phyloP scores from a whole-genome alignment of 2,797 vertebrate species.

The Zenarchopterus dispar region DNA sequence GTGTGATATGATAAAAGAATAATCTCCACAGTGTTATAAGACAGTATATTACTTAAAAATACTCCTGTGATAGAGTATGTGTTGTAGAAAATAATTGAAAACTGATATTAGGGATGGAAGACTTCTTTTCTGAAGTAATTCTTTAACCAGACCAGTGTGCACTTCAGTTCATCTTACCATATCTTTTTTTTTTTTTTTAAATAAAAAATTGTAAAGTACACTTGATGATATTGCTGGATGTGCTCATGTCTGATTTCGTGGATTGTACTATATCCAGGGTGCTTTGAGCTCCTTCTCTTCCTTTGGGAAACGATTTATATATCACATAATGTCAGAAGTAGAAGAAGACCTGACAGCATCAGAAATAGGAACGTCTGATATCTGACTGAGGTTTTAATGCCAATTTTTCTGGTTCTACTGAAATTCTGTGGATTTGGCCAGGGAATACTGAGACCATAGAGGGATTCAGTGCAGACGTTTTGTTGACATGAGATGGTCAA shows the following conservation, averaged over 20 bases:
- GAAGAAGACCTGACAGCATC: slow-evolving; percentile 69
- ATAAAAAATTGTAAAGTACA: slow-evolving; percentile 46
- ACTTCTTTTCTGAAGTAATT: slow-evolving; percentile 19
- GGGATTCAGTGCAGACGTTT: slow-evolving; percentile 78
- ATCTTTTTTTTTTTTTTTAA: slow-evolving; percentile 12
- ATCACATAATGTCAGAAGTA: slow-evolving; percentile 58
- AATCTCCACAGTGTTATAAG: background rate
- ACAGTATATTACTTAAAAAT: background rate
- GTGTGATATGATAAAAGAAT: background rate
- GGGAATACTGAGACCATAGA: slow-evolving; percentile 74
- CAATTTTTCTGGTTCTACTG: slow-evolving; percentile 68
- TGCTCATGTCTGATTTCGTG: slow-evolving; percentile 41
- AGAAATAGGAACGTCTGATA: slow-evolving; percentile 72
- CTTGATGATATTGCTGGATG: slow-evolving; percentile 31
- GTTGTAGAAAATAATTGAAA: slow-evolving; percentile 8
- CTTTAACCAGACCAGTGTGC: slow-evolving; percentile 16
- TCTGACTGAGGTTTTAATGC: slow-evolving; percentile 65
- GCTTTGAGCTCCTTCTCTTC: slow-evolving; percentile 68
- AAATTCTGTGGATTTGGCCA: slow-evolving; percentile 78
- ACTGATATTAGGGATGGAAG: slow-evolving; percentile 17
- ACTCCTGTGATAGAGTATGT: background rate
- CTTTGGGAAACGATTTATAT: slow-evolving; percentile 70
- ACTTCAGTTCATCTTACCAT: slow-evolving; percentile 20
- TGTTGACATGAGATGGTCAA: slow-evolving; percentile 78
- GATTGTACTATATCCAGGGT: slow-evolving; percentile 32